These are phyloP conservation scores for Takifugu bimaculatus DNA, from an alignment of 2,113 vertebrate species.

Conservation along the genomic window DNA sequence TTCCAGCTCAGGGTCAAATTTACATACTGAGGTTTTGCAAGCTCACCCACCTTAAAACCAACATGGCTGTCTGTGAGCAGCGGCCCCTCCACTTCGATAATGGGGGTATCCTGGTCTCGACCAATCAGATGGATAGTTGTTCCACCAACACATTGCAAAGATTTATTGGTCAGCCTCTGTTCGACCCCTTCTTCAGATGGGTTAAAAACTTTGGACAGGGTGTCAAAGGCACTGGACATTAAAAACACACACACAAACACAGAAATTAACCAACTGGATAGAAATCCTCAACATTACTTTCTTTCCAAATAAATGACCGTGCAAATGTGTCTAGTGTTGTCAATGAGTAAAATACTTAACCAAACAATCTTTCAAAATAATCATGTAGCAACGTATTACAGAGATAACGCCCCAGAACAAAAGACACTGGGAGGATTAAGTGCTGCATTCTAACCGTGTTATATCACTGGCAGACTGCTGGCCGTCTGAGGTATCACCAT, in stretches of 20 bases:
- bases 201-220: slow-evolving; percentile 96
- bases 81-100: slow-evolving; percentile 97
- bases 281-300: neutral
- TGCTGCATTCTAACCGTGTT: slow-evolving; percentile 79
- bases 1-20: neutral
- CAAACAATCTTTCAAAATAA: too few species aligned
- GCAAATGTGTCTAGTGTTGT: too few species aligned
- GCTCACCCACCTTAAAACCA: slow-evolving; percentile 84
- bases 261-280: slow-evolving; percentile 1
- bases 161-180: slow-evolving; percentile 78
- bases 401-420: neutral
- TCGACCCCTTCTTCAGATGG: slow-evolving; percentile 78
- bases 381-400: too few species aligned
- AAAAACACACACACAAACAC: slow-evolving; percentile 9
- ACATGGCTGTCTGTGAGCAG: slow-evolving; percentile 96
- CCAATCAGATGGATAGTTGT: slow-evolving; percentile 94
- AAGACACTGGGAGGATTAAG: neutral
- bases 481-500: slow-evolving; percentile 84
- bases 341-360: too few species aligned
- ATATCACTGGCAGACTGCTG: slow-evolving; percentile 91
- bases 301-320: too few species aligned
- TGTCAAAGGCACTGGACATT: slow-evolving; percentile 90
- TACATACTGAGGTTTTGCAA: neutral
- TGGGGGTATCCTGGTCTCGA: slow-evolving; percentile 92
- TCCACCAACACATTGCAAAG: slow-evolving; percentile 76